These are phyloP conservation scores for Euschistus heros DNA, from an alignment of 1,140 invertebrate genomes.

Conservation along the genomic window DNA sequence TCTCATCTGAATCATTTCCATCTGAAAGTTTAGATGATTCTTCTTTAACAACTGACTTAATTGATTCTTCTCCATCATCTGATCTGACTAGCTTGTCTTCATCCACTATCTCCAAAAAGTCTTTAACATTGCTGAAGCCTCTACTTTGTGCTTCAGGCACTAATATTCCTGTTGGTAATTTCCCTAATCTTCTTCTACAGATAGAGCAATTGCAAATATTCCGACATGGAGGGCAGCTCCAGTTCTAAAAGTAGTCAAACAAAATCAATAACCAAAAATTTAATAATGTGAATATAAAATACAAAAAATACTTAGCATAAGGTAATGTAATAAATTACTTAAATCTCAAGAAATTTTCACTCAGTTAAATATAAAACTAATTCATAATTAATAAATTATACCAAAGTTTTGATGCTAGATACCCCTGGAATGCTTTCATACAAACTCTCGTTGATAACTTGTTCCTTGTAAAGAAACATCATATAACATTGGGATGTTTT, in stretches of 20 bases:
- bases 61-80: not conserved
- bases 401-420: too few species aligned
- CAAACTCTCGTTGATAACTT: too few species aligned
- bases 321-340: not conserved
- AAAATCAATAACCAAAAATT: conserved; percentile 20
- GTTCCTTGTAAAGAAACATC: too few species aligned
- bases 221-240: conserved; percentile 40
- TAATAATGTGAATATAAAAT: not conserved
- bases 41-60: too few species aligned
- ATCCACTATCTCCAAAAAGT: conserved; percentile 10
- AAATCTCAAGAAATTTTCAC: not conserved
- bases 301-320: not conserved
- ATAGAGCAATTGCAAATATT: conserved; percentile 41
- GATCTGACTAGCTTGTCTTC: not conserved
- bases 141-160: conserved; percentile 33
- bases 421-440: too few species aligned
- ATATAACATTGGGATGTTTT: too few species aligned
- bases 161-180: conserved; percentile 38
- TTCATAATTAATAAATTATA: too few species aligned
- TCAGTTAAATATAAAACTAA: too few species aligned
- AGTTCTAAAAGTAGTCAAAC: conserved; percentile 32
- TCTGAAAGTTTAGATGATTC: too few species aligned
- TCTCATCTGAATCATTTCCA: too few species aligned
- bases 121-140: conserved; percentile 32
- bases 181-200: conserved; percentile 37